phyloP scores from a whole-genome alignment of 1,140 invertebrate genomes.

The Magallana ariakensis region DNA sequence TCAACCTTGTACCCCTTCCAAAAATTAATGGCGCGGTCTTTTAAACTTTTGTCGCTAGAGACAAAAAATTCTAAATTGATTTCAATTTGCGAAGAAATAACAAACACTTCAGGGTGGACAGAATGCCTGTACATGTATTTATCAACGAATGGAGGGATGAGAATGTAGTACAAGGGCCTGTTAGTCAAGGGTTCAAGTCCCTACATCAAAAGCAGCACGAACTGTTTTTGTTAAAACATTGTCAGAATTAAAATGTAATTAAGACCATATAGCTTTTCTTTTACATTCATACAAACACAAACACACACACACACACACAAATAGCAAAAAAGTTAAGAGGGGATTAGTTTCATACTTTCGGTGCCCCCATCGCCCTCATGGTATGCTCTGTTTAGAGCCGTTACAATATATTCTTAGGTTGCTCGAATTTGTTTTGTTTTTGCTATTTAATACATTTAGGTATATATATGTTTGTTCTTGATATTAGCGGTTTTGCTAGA shows the following conservation, averaged over 20 bases:
- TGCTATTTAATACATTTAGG: not conserved
- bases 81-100: conserved; percentile 34
- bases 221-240: conserved; percentile 10
- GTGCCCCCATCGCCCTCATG: not conserved
- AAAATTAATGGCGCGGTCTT: conserved; percentile 10
- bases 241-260: not conserved
- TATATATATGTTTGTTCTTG: not conserved
- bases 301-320: too few species aligned
- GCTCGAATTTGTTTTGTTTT: not conserved
- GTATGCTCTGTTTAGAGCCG: not conserved
- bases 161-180: not conserved
- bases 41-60: conserved; percentile 24
- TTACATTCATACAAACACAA: not conserved
- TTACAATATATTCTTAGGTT: not conserved
- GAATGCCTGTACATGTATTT: not conserved
- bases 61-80: conserved; percentile 30
- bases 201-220: not conserved
- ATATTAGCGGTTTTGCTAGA: not conserved
- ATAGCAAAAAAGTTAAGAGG: not conserved
- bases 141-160: not conserved
- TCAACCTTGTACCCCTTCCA: not conserved
- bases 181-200: not conserved
- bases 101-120: not conserved
- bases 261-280: not conserved
- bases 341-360: not conserved